These are phyloP conservation scores for Drosophila funebris DNA, from an alignment of 1,140 invertebrate genomes.

Conservation along the genomic window DNA sequence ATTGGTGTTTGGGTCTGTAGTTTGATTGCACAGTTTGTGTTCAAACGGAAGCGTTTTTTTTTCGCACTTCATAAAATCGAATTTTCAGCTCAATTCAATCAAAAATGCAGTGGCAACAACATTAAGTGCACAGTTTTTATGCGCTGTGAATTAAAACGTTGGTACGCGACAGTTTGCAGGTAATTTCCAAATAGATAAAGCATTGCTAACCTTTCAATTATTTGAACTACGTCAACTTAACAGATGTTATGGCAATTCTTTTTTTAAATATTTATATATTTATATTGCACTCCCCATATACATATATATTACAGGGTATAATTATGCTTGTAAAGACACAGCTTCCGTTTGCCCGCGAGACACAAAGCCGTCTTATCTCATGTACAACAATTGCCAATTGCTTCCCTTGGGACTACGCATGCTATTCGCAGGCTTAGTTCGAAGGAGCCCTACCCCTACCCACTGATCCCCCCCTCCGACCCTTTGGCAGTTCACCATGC, in stretches of 20 bases:
- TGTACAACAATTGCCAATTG: slow-evolving; percentile 51
- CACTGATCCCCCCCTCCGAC: no score
- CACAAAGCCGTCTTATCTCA: slow-evolving; percentile 28
- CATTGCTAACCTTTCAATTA: no score
- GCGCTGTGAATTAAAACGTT: no score
- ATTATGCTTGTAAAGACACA: slow-evolving; percentile 21
- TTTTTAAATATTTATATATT: background rate
- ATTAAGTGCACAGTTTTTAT: background rate
- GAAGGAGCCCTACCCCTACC: no score
- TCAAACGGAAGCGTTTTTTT: background rate
- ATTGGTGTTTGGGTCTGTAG: no score
- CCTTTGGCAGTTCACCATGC: background rate
- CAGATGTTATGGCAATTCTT: no score
- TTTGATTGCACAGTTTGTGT: background rate
- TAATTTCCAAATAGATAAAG: no score
- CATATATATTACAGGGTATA: background rate
- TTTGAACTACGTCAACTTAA: no score
- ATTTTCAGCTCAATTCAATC: background rate
- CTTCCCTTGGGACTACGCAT: slow-evolving; percentile 37
- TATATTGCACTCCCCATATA: background rate
- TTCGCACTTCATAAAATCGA: background rate
- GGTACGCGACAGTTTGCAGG: background rate
- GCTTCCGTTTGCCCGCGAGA: slow-evolving; percentile 54
- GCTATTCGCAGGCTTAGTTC: background rate
- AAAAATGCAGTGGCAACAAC: background rate